Base-by-base conservation (phyloP, 37 sponge, comb jelly and placozoan species). In the Agelas oroides region DNA sequence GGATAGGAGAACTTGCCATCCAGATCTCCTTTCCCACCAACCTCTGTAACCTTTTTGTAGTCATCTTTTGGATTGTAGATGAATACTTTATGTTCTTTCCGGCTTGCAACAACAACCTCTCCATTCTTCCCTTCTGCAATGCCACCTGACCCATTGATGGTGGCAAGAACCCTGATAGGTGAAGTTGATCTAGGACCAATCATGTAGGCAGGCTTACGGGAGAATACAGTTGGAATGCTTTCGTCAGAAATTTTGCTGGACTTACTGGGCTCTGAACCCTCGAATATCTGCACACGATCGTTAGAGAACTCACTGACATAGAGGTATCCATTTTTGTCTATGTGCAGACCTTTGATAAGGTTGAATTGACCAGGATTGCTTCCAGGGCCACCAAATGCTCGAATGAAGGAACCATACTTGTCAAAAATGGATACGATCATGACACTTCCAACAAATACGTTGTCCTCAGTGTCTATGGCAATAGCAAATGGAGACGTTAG, bases 381-480 rank as follows among this genome's bases (percentile, higher is more conserved):
- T 14, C 69, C 69, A 27, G 2, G 20, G 2, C 69, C 69, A 6
- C 69, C 69, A 67, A 67, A 67, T 67, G 34, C 69, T 5, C 35
- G 27, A 21, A 77, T 58, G 35, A 77, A 77, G 1, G 1, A 1
- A 30, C 77, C 77, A 19, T 1, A 27, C 24, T 36, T 55, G 59
- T 77, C 77, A 30, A 77, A 77, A 24, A 77, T 77, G 2, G 77
- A 58, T 3, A 46, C 46, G 6, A 77, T 36, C 14, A 61, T 62
- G 0, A 13, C 63, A 77, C 21, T 66, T 46, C 80, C 80, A 52
- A 80, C 69, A 67, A 41, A 80, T 2, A 67, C 80, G 24, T 80
- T 46, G 68, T 80, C 80, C 38, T 80, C 33, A 46, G 24, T 30
- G 38, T 80, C 80, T 41, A 80, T 52, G 25, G 80, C 69, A 30